A percentile compares a stretch with the other conserved stretches of the same genome.
Evolutionary conservation across 2,888 invertebrate species (phyloP).

Genomic region (Synergus laeviventris): DNA sequence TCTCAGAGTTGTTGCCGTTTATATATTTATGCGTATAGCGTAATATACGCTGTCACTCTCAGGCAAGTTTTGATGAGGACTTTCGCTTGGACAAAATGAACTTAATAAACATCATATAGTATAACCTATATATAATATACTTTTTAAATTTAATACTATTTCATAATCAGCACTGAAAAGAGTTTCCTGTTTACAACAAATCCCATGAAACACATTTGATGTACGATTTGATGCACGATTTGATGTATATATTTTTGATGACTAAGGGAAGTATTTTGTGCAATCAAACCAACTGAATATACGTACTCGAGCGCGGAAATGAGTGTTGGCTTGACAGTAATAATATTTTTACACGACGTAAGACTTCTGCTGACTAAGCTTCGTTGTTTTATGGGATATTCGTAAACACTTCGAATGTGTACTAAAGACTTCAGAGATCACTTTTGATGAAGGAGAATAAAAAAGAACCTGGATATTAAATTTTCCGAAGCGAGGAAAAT

Average conservation of each 20-base stretch:
- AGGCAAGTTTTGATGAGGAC: not conserved
- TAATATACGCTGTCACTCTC: not conserved
- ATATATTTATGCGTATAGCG: conserved; percentile 19
- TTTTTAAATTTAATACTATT: not conserved
- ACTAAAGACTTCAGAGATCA: conserved; percentile 18
- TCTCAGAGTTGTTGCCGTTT: conserved; percentile 9
- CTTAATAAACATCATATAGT: not conserved
- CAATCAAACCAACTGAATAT: not conserved
- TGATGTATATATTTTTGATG: not conserved
- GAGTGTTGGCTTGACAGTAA: conserved; percentile 20
- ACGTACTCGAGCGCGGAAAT: not conserved
- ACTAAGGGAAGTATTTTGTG: not conserved
- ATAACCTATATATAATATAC: not conserved
- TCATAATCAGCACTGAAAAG: not conserved
- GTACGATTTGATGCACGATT: not conserved
- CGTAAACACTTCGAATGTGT: conserved; percentile 17
- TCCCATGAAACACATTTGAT: not conserved
- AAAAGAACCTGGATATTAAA: not conserved
- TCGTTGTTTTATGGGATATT: conserved; percentile 6
- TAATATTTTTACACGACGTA: conserved; percentile 15
- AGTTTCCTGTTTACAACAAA: not conserved
- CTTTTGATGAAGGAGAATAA: conserved; percentile 7
- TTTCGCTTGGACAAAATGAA: not conserved
- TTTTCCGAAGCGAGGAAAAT: not conserved
- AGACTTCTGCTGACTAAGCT: conserved; percentile 25